Conservation (phyloP, 2,888 invertebrate genomes). For the Drosophila mayaguana region DNA sequence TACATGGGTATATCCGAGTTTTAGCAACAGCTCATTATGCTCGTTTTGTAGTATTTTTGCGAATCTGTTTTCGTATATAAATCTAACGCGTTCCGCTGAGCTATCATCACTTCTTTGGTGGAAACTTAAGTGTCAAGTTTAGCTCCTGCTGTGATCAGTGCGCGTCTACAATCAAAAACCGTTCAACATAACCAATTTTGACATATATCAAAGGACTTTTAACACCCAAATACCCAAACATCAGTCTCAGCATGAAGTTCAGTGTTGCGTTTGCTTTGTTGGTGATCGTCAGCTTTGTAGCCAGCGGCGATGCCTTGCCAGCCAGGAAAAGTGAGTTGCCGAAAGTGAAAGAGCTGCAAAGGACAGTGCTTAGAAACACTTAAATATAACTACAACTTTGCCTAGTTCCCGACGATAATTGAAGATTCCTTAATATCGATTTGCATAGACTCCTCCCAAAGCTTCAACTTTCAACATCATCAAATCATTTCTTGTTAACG, state of each 20-base stretch:
- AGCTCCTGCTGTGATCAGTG: conserved; percentile 84
- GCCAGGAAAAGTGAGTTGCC: conserved; percentile 81
- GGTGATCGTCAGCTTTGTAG: conserved; percentile 77
- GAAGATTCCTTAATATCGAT: not conserved
- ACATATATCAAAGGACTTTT: conserved; percentile 48
- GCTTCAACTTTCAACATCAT: too few relatives aligned
- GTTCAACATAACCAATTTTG: conserved; percentile 8
- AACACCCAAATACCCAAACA: conserved; percentile 17
- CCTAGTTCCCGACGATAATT: not conserved
- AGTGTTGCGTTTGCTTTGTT: conserved; percentile 75
- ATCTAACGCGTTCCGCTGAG: conserved; percentile 83
- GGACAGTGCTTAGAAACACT: not conserved
- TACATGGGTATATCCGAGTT: conserved; percentile 75
- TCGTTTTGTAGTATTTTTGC: conserved; percentile 66
- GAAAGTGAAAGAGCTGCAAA: conserved; percentile 2
- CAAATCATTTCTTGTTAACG: too few relatives aligned
- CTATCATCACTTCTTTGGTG: conserved; percentile 85
- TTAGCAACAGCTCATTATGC: conserved; percentile 66
- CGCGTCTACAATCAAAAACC: conserved; percentile 45
- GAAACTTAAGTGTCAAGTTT: conserved; percentile 85
- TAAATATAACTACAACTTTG: too few relatives aligned
- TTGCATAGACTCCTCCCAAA: too few relatives aligned
- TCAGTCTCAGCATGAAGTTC: conserved; percentile 74
- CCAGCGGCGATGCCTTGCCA: conserved; percentile 77
- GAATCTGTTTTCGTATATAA: conserved; percentile 82